Base-by-base conservation (phyloP, 2,888 invertebrate genomes). In the Labia minor region DNA sequence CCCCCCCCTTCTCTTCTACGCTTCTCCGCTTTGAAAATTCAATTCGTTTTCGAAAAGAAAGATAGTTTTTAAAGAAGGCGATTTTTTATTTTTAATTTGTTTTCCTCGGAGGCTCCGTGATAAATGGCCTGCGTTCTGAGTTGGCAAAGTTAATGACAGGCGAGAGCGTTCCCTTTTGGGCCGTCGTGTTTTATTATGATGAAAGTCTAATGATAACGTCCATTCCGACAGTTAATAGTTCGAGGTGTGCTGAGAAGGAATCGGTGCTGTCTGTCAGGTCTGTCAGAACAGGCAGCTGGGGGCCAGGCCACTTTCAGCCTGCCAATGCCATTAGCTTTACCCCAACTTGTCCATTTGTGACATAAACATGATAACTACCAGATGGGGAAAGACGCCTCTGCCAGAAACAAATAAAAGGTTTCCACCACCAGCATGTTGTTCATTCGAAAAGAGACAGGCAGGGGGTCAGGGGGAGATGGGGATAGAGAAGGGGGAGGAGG, bases 321-420 rank as follows among this genome's bases (percentile, higher is more conserved):
- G 62, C 18, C 37, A 33, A 64, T 68, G 67, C 67, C 69, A 69
- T 69, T 69, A 69, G 67, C 66, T 20, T 62, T 71, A 72, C 72
- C 72, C 68, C 70, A 69, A 73, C 72, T 72, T 72, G 74, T 73
- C 74, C 73, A 74, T 75, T 75, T 75, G 74, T 74, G 74, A 74
- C 75, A 74, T 73, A 72, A 73, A 67, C 67, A 69, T 66, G 69
- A 69, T 69, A 68, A 67, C 69, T 69, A 67, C 62, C 64, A 62
- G 65, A 61, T 26, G 26, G 61, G 63, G 4, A 62, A 11, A 49
- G 21, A 63, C 49, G 64, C 64, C 49, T 62, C 61, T 21, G 62
- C 4, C 8, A 64, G 26, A 26, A 26, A 21, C 26, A 37, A 66
- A 21, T 21, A 63, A 20, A 33, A 19, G 11, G 19, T 67, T 21